Percentiles rank a stretch among this genome's conserved stretches.
Evolutionary conservation across 2,888 invertebrate species (phyloP).

Genomic region (Hermodice carunculata): DNA sequence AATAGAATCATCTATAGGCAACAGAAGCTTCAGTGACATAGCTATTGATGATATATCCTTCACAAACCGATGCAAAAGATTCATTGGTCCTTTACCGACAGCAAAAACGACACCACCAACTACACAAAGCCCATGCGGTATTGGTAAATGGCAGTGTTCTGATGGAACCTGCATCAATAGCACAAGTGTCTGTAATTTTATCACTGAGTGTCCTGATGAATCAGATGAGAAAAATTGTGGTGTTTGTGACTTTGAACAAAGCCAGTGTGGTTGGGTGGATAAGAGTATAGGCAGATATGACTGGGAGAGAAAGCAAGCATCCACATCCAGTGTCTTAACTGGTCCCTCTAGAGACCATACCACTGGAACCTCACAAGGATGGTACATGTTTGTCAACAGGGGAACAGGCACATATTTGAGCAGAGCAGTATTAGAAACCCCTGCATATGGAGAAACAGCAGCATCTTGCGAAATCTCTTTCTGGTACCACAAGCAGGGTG

Average conservation of each 20-base stretch:
- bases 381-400: constrained; percentile 50
- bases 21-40: too few species aligned
- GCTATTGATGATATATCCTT: constrained; percentile 58
- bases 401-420: constrained; percentile 41
- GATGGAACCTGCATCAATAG: not conserved
- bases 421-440: too few species aligned
- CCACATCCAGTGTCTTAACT: too few species aligned
- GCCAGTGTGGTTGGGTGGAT: constrained; percentile 53
- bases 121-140: not conserved
- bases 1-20: too few species aligned
- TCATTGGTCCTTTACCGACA: not conserved
- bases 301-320: constrained; percentile 45
- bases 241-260: constrained; percentile 57
- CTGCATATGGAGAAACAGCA: too few species aligned
- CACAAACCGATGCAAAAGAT: not conserved
- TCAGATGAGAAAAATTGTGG: constrained; percentile 49
- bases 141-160: not conserved
- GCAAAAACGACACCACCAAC: not conserved
- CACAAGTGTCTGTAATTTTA: constrained; percentile 52
- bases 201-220: constrained; percentile 52
- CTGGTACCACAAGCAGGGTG: constrained; percentile 37
- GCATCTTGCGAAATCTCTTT: constrained; percentile 48
- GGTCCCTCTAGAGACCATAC: constrained; percentile 18
- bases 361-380: constrained; percentile 35
- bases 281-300: constrained; percentile 50